Percentiles rank a stretch among this genome's conserved stretches.
Evolutionary conservation across 1,140 invertebrate genomes (phyloP).

Genomic region (Drosophila melanogaster): DNA sequence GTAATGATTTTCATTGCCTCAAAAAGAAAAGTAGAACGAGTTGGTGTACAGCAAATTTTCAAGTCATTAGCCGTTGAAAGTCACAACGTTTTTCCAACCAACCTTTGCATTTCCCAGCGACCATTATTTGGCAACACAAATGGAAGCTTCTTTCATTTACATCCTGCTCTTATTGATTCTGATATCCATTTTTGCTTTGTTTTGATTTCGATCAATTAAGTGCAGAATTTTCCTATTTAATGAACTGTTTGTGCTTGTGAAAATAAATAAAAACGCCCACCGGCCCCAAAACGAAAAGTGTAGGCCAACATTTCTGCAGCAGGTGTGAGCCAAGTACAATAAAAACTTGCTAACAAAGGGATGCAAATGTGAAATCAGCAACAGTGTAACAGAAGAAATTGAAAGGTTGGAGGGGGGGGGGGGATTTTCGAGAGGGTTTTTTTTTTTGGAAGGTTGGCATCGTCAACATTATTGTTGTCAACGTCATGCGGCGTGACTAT

Average conservation of each 20-base stretch:
- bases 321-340: conserved; percentile 29
- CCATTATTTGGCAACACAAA: conserved; percentile 16
- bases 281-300: not conserved
- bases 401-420: not conserved
- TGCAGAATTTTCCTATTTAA: conserved; percentile 42
- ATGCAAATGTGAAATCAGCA: conserved; percentile 63
- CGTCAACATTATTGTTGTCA: conserved; percentile 69
- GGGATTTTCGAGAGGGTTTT: not conserved
- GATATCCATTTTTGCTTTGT: not conserved
- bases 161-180: not conserved
- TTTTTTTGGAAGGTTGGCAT: conserved; percentile 1
- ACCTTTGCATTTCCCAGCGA: not conserved
- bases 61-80: conserved; percentile 52
- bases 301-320: conserved; percentile 2
- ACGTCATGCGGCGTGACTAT: conserved; percentile 70
- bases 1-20: conserved; percentile 3
- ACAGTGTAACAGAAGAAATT: conserved; percentile 26
- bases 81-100: conserved; percentile 19
- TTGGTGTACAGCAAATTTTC: conserved; percentile 35
- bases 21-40: not conserved
- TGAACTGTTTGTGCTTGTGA: conserved; percentile 28
- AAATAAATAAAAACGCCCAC: conserved; percentile 12
- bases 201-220: conserved; percentile 44
- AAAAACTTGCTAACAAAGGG: conserved; percentile 44
- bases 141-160: not conserved